Percentiles rank a stretch among this genome's conserved stretches.
phyloP scores from a whole-genome alignment of 2,888 invertebrate species.

The Nemotelus pantherinus region DNA sequence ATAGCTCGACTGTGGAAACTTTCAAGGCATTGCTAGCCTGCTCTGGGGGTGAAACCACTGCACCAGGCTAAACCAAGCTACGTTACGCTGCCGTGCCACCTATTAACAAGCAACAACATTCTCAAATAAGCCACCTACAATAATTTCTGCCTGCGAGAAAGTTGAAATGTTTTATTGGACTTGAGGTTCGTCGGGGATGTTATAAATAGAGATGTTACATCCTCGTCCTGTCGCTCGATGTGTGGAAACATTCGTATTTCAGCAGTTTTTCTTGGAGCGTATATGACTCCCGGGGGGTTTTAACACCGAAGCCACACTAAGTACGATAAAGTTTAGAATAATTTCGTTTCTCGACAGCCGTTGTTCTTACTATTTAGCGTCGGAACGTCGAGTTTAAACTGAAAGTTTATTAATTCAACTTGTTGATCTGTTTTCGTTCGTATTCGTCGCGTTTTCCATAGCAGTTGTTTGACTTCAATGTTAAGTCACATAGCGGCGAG shows the following conservation, averaged over 20 bases:
- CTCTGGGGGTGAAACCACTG: too few species aligned
- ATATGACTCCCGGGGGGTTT: not conserved
- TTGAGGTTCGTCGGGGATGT: constrained; percentile 22
- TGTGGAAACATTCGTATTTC: not conserved
- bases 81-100: not conserved
- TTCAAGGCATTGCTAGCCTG: too few species aligned
- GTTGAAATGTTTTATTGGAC: constrained; percentile 27
- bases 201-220: constrained; percentile 18
- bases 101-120: not conserved
- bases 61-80: too few species aligned
- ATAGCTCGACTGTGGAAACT: not conserved
- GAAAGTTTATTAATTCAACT: constrained; percentile 27
- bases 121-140: not conserved
- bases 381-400: constrained; percentile 1
- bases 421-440: constrained; percentile 4
- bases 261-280: not conserved
- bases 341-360: constrained; percentile 5
- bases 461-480: not conserved
- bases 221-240: too few species aligned
- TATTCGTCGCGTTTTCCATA: constrained; percentile 28
- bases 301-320: not conserved
- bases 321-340: not conserved
- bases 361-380: constrained; percentile 14
- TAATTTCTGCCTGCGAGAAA: constrained; percentile 11
- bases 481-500: too few species aligned